Base-by-base conservation (phyloP, 1,140 invertebrate species). In the Marisa cornuarietis region DNA sequence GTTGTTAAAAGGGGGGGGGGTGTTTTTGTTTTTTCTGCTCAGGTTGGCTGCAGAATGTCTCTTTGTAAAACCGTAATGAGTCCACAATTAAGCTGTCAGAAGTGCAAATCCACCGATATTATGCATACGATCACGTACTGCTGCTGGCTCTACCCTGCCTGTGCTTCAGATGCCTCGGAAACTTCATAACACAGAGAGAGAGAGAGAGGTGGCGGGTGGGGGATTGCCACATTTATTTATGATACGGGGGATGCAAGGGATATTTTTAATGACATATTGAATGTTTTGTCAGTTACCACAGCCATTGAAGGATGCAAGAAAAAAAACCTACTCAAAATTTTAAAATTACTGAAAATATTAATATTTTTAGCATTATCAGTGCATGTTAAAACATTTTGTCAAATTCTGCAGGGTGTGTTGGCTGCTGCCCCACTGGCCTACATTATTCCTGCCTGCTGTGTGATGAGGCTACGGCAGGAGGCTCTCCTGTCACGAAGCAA, bases 371-470 rank as follows among this genome's bases (percentile, higher is more conserved):
- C 8, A 8, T 18, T 49, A 24, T 18, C 24, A 4, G 24, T 65
- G 31, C 24, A 7, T 74, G 20, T 58, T 51, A 42, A 26, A 74
- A n/a, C 16, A 18, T 58, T 49, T 58, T 49, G 13, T 58, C 49
- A 0, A 49, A 26, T 73, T 3, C n/a, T 20, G 58, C 87, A 96
- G 95, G 96, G 96, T 78, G 94, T 97, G 16, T 83, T 96, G 51
- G 95, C 95, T 11, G 96, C 96, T 14, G 95, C 96, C 78, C 96
- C 96, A 13, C 88, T 97, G 80, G 96, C 96, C 24, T 97, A 95
- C 90, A 93, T 97, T 79, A 91, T 97, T 63, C 96, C 96, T 16
- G 95, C 95, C 0, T 87, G 96, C 14, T 95, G 95, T 86, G 96
- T 96, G 85, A 92, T 97, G 79, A 94, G 94, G 87, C 92, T 97